Evolutionary conservation across 35 echinoderm and acorn worm genomes (phyloP).

Genomic region (Lytechinus variegatus): DNA sequence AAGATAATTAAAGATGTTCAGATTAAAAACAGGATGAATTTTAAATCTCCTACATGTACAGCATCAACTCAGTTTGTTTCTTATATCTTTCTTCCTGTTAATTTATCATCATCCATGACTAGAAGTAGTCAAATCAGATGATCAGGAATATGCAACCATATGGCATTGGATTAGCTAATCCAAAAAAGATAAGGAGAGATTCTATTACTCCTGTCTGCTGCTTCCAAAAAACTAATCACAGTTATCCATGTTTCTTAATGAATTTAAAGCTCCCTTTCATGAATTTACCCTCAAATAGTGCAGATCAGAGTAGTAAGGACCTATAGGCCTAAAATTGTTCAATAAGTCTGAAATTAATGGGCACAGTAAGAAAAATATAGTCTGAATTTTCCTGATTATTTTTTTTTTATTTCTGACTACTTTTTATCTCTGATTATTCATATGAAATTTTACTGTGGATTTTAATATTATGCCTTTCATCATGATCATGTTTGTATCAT

Average conservation of each 20-base stretch:
- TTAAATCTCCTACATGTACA: neutral
- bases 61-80: neutral
- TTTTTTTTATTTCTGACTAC: too few species aligned
- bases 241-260: neutral
- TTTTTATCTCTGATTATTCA: too few species aligned
- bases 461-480: too few species aligned
- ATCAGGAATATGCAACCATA: neutral
- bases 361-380: too few species aligned
- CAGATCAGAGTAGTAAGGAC: too few species aligned
- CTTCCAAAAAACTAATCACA: neutral
- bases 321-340: too few species aligned
- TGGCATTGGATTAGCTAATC: slow-evolving; percentile 10
- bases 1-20: neutral
- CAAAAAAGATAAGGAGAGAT: neutral
- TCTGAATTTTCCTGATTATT: too few species aligned
- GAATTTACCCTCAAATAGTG: too few species aligned
- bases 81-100: neutral
- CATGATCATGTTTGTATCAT: too few species aligned
- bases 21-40: neutral
- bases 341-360: too few species aligned
- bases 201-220: neutral
- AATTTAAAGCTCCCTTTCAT: too few species aligned
- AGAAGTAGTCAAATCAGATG: neutral
- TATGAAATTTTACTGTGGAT: too few species aligned
- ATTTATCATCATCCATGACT: neutral